Percentiles rank a stretch among this genome's conserved stretches.
Evolutionary conservation across 2,113 vertebrate genomes (phyloP).

Genomic region (Chamaetylas fuelleborni): DNA sequence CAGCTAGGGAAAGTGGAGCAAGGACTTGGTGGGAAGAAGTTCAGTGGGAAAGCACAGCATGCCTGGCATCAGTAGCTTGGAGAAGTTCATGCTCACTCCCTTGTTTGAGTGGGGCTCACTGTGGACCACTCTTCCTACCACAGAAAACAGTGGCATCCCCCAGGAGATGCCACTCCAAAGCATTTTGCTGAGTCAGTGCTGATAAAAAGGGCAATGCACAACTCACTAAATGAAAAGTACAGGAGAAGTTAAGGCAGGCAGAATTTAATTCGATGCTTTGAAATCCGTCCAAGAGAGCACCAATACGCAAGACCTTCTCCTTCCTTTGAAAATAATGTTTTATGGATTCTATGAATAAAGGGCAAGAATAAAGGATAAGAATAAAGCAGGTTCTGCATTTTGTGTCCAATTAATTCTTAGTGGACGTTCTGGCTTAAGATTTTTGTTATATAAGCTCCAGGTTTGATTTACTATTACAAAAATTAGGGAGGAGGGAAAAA

Average conservation of each 20-base stretch:
- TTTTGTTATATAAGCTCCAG: background rate
- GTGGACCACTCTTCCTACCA: background rate
- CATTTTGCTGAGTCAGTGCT: background rate
- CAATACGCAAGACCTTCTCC: background rate
- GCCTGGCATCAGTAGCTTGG: background rate
- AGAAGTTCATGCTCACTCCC: background rate
- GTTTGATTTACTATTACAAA: background rate
- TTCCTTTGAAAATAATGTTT: background rate
- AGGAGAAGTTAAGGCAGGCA: background rate
- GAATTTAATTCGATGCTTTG: background rate
- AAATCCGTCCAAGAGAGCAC: background rate
- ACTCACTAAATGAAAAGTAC: background rate
- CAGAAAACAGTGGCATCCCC: background rate
- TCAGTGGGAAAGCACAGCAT: background rate
- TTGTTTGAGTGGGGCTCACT: background rate
- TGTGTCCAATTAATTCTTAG: background rate
- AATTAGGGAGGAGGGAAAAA: background rate
- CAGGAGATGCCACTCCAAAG: too few relatives aligned
- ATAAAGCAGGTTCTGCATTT: background rate
- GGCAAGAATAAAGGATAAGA: background rate
- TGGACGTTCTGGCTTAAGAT: background rate
- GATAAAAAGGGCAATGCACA: background rate
- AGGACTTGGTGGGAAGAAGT: background rate
- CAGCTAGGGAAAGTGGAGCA: background rate
- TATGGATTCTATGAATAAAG: background rate